phyloP scores from a whole-genome alignment of 2,113 vertebrate species.

The Isurus oxyrinchus region DNA sequence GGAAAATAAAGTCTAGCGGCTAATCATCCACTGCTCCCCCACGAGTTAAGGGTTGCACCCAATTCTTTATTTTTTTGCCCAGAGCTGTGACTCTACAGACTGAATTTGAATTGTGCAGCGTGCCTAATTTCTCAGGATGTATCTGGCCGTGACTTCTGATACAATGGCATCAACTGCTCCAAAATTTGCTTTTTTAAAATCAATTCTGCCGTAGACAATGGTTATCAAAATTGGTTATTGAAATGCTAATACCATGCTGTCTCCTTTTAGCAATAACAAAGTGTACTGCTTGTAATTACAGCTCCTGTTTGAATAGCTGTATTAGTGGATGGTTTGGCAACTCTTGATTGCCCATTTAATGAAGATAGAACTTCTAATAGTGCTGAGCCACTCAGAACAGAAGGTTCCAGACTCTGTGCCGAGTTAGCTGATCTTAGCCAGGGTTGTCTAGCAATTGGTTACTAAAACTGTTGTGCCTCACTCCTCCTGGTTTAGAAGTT shows the following conservation, averaged over 20 bases:
- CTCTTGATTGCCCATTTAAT: not conserved
- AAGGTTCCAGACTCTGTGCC: not conserved
- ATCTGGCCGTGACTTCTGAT: not conserved
- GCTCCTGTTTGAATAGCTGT: not conserved
- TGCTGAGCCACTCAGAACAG: not conserved
- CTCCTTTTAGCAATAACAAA: not conserved
- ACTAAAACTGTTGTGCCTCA: not conserved
- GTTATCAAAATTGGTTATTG: not conserved
- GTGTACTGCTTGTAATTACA: not conserved
- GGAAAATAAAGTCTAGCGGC: not conserved
- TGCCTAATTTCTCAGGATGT: not conserved
- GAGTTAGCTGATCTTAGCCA: not conserved
- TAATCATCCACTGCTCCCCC: not conserved
- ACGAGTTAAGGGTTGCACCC: not conserved
- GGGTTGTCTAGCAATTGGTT: not conserved
- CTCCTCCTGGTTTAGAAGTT: not conserved
- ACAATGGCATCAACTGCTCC: not conserved
- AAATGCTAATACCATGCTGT: not conserved
- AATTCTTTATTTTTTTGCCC: not conserved
- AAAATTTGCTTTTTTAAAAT: not conserved
- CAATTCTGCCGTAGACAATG: too few relatives aligned
- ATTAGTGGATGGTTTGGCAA: not conserved
- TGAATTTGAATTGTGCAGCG: not conserved
- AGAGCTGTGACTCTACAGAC: not conserved
- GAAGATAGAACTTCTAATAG: not conserved